Percentiles rank a stretch among this genome's conserved stretches.
phyloP scores from a whole-genome alignment of 1,140 invertebrate species.

The Ganaspis sp. region DNA sequence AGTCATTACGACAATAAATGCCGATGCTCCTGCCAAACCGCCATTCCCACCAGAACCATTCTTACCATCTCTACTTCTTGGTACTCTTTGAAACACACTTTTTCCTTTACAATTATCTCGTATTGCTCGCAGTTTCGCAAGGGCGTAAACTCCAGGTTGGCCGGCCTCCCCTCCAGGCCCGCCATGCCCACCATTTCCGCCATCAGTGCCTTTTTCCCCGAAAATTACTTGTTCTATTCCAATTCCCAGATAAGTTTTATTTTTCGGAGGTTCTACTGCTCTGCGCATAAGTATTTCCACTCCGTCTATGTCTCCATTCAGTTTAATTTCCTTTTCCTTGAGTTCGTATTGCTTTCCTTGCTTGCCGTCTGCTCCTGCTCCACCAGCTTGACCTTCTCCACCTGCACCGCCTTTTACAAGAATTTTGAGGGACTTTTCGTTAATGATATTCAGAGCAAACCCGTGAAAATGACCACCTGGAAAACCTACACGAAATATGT shows the following conservation, averaged over 20 bases:
- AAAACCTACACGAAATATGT: neutral
- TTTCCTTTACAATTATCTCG: neutral
- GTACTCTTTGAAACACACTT: neutral
- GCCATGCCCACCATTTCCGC: neutral
- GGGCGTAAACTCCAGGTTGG: neutral
- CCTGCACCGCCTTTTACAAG: neutral
- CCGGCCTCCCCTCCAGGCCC: neutral
- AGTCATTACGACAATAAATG: too few relatives aligned
- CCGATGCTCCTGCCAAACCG: neutral
- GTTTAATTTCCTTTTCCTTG: neutral
- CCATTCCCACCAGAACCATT: neutral
- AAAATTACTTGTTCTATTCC: neutral
- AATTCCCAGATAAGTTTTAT: neutral
- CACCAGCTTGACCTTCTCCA: neutral
- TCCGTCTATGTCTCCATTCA: neutral
- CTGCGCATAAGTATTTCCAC: neutral
- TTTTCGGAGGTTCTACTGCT: neutral
- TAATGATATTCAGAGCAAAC: neutral
- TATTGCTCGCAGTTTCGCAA: neutral
- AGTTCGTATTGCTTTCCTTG: neutral
- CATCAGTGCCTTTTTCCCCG: neutral
- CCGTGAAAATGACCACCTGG: neutral
- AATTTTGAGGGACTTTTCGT: neutral
- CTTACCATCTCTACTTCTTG: neutral
- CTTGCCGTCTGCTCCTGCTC: neutral